Evolutionary conservation across 2,113 vertebrate genomes (phyloP), one percentile per base, ranked within the genome.

Genomic region (Ictalurus punctatus): DNA sequence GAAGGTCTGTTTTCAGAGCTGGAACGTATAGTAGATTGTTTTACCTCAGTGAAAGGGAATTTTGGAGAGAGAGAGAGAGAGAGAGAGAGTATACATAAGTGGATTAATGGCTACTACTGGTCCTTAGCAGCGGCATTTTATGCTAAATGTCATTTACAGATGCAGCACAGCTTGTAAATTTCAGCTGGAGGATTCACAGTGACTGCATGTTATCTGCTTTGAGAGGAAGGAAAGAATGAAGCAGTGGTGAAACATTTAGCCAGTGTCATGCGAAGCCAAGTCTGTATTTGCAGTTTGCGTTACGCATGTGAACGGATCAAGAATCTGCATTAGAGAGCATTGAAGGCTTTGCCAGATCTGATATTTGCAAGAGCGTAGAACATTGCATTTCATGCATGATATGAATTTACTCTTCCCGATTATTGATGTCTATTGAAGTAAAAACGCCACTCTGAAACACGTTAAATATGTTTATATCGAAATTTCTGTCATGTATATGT

Each of bases 141-240:
- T 19, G 79, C 21, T 17, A 27, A 61, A 86, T 71, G 27, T 71
- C 67, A 69, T 71, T 69, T 85, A 71, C 83, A 85, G 63, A 71
- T 6, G 17, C 34, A 61, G 10, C 14, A 7, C 69, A 40, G 52
- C 52, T 21, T 74, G 23, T 58, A n/a, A 86, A 56, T 37, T 56
- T 23, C 9, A 21, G 23, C 21, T 19, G 3, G 23, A 52, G 44
- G 30, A 56, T 71, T 13, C 34, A 37, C n/a, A 37, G 8, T 23
- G 67, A 58, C 27, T 86, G 67, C 12, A 34, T 25, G n/a, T 73
- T 86, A 73, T 86, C 67, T 73, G 84, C 23, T 73, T 56, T 27
- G 56, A 85, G 16, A 34, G 23, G 52, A 25, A 56, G 27, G 52
- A 54, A 73, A 84, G 63, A 69, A 65, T 65, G 37, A 56, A 84